A percentile compares a stretch with the other conserved stretches of the same genome.
Evolutionary conservation across 2,797 vertebrate species (phyloP).

Genomic region (Argyrosomus regius): DNA sequence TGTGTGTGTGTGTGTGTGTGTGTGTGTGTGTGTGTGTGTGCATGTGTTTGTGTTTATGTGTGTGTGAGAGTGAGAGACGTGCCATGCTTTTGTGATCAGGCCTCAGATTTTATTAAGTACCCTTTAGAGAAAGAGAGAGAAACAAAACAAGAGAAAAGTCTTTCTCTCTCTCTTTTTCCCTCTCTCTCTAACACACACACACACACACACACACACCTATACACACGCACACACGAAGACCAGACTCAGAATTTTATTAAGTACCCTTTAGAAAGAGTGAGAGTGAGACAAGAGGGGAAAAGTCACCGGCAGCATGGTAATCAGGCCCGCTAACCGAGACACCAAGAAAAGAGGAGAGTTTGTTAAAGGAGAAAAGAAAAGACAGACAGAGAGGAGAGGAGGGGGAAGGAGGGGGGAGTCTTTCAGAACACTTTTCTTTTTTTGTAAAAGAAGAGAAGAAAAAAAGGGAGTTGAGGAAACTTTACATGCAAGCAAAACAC

Average conservation of each 20-base stretch:
- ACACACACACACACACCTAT: slow-evolving; percentile 25
- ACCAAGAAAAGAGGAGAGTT: slow-evolving; percentile 77
- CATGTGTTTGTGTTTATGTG: slow-evolving; percentile 18
- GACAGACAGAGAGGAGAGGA: slow-evolving; percentile 14
- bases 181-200: not conserved
- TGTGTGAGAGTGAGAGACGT: slow-evolving; percentile 35
- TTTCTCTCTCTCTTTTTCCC: slow-evolving; percentile 35
- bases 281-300: slow-evolving; percentile 84
- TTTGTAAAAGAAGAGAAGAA: slow-evolving; percentile 38
- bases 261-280: slow-evolving; percentile 81
- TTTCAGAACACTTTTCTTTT: slow-evolving; percentile 49
- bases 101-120: slow-evolving; percentile 88
- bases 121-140: slow-evolving; percentile 83
- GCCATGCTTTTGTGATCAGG: slow-evolving; percentile 81
- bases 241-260: slow-evolving; percentile 84
- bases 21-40: slow-evolving; percentile 18
- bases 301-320: slow-evolving; percentile 88
- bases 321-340: slow-evolving; percentile 80
- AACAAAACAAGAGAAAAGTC: slow-evolving; percentile 77
- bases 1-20: slow-evolving; percentile 31
- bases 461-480: slow-evolving; percentile 40
- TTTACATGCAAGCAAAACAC: slow-evolving; percentile 73
- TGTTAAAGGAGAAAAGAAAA: slow-evolving; percentile 77
- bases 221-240: slow-evolving; percentile 49
- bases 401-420: not conserved